A percentile compares a stretch with the other conserved stretches of the same genome.
Evolutionary conservation across 1,140 invertebrate genomes (phyloP).

Genomic region (Drosophila fuyamai): DNA sequence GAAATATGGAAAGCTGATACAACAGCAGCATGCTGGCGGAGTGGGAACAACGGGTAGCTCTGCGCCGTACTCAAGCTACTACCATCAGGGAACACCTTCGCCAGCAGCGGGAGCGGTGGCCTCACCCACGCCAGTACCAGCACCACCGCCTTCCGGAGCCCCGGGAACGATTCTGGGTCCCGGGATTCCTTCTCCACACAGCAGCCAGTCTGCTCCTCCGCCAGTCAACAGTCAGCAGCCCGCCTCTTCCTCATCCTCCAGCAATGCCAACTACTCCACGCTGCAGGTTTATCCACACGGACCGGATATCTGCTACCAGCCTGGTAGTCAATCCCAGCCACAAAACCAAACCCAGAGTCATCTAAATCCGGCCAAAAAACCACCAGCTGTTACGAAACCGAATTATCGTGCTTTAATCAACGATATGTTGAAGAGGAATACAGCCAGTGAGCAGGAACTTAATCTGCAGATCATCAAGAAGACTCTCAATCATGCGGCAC

Average conservation of each 20-base stretch:
- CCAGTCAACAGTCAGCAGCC: constrained; percentile 14
- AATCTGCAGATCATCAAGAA: constrained; percentile 83
- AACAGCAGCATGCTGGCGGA: constrained; percentile 44
- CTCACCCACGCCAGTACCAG: constrained; percentile 61
- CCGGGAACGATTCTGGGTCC: constrained; percentile 15
- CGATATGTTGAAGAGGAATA: constrained; percentile 68
- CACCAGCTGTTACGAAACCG: constrained; percentile 52
- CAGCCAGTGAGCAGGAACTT: constrained; percentile 75
- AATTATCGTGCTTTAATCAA: constrained; percentile 78
- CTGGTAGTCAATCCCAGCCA: constrained; percentile 4
- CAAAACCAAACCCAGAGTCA: constrained; percentile 18
- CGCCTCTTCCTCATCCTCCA: constrained; percentile 26
- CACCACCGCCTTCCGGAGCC: constrained; percentile 15
- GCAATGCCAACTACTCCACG: constrained; percentile 57
- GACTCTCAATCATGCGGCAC: constrained; percentile 47
- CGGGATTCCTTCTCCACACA: not conserved
- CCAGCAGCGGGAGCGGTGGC: constrained; percentile 70
- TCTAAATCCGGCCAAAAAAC: constrained; percentile 36
- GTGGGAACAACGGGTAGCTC: constrained; percentile 15
- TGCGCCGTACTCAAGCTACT: constrained; percentile 40
- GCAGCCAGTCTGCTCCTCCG: constrained; percentile 8
- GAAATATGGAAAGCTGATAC: constrained; percentile 69
- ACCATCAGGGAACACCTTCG: constrained; percentile 68
- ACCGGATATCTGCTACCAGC: constrained; percentile 66
- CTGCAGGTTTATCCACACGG: constrained; percentile 73